These are phyloP conservation scores for Mylabris sibirica DNA, from an alignment of 2,888 invertebrate genomes.

Conservation along the genomic window DNA sequence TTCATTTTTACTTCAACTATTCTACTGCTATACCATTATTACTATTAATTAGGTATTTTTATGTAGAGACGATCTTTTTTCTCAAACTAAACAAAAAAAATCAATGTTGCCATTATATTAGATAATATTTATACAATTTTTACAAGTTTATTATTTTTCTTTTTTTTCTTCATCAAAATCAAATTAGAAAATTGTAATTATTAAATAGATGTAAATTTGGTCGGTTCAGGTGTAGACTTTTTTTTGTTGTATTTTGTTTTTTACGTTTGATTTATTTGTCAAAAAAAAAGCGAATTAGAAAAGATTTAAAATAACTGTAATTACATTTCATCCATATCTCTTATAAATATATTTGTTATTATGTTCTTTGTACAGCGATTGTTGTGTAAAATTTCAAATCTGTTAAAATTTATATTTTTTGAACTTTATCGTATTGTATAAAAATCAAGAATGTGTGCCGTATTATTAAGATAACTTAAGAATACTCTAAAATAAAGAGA, in stretches of 20 bases:
- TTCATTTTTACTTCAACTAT: constrained; percentile 19
- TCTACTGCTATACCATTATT: not conserved
- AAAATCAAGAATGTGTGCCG: constrained; percentile 34
- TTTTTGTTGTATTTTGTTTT: not conserved
- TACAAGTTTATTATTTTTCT: not conserved
- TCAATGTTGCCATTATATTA: constrained; percentile 1
- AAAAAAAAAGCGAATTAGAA: not conserved
- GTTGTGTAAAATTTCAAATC: constrained; percentile 24
- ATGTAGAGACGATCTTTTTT: not conserved
- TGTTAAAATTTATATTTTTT: constrained; percentile 33
- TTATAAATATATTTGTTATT: constrained; percentile 15
- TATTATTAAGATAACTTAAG: constrained; percentile 30
- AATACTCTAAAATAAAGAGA: constrained; percentile 29
- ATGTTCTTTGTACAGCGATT: constrained; percentile 30
- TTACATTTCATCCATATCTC: constrained; percentile 11
- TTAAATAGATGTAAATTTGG: not conserved
- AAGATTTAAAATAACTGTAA: not conserved
- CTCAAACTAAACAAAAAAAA: not conserved
- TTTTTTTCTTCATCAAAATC: not conserved
- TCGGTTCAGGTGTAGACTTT: constrained; percentile 2
- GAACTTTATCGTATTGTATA: constrained; percentile 30
- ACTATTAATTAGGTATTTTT: constrained; percentile 4
- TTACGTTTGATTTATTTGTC: not conserved
- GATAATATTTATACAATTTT: not conserved
- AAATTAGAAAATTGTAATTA: too few species aligned